A percentile compares a stretch with the other conserved stretches of the same genome.
These are phyloP conservation scores for Eonycteris spelaea DNA, from an alignment of 2,113 vertebrate genomes.

Conservation along the genomic window DNA sequence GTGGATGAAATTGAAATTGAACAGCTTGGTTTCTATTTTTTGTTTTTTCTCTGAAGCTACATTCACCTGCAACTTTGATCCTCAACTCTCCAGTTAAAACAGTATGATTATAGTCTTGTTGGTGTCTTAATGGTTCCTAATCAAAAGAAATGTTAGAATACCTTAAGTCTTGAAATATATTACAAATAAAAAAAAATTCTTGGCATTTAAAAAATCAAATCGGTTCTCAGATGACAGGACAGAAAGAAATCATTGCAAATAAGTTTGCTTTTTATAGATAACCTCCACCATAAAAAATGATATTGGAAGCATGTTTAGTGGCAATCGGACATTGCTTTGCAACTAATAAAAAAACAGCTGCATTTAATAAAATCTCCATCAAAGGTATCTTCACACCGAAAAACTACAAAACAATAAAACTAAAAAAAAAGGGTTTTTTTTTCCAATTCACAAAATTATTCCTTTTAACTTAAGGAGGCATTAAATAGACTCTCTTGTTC, in stretches of 20 bases:
- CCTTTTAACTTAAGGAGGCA: background rate
- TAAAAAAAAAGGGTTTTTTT: background rate
- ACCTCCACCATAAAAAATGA: background rate
- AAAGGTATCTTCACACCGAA: background rate
- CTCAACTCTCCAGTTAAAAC: background rate
- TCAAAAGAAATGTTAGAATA: background rate
- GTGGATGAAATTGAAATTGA: background rate
- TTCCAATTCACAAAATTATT: background rate
- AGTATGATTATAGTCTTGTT: background rate
- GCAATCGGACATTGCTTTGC: background rate
- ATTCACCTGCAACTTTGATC: background rate
- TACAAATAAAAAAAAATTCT: background rate
- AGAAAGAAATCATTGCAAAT: background rate
- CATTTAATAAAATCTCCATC: background rate
- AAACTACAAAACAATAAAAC: background rate
- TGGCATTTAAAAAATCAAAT: background rate
- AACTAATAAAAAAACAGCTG: background rate
- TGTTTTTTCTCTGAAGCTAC: background rate
- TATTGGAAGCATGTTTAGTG: background rate
- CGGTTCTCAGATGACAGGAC: background rate
- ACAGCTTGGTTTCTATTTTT: background rate
- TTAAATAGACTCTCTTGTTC: background rate
- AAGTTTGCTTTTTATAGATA: background rate
- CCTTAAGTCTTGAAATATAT: conserved; percentile 28
- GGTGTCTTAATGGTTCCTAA: background rate